A percentile compares a stretch with the other conserved stretches of the same genome.
Conservation (phyloP, 2,797 vertebrate genomes). For the Brotula barbata region DNA sequence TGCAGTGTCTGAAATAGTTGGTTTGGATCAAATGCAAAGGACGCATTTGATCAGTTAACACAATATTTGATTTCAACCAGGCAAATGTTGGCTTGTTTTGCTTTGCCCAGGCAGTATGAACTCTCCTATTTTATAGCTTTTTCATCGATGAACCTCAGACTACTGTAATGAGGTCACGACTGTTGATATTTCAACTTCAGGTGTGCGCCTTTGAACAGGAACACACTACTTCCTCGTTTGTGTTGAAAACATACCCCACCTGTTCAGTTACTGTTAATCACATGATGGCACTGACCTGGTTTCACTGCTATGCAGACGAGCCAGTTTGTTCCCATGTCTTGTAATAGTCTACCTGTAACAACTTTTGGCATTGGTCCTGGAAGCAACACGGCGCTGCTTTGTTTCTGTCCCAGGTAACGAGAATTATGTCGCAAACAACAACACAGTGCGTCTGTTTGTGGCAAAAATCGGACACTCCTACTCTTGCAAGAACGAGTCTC, state of each 20-base stretch:
- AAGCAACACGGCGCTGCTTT: background rate
- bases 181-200: background rate
- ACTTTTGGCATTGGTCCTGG: accelerated
- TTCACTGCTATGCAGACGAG: conserved; percentile 33
- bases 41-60: too few species aligned
- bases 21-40: too few species aligned
- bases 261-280: conserved; percentile 11
- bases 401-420: conserved; percentile 21
- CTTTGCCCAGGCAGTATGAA: too few species aligned
- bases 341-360: too few species aligned
- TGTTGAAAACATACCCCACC: too few species aligned
- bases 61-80: too few species aligned
- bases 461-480: conserved; percentile 67
- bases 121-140: background rate
- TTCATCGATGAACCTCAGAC: background rate
- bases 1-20: too few species aligned
- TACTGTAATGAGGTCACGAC: conserved; percentile 6
- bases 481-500: conserved; percentile 64
- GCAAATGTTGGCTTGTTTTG: too few species aligned
- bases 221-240: conserved; percentile 35
- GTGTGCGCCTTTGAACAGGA: too few species aligned
- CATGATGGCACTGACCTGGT: conserved; percentile 6
- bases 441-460: conserved; percentile 57
- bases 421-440: background rate
- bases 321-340: conserved; percentile 40